Evolutionary conservation across 2,797 vertebrate species (phyloP).

Genomic region (Ctenochaetus hawaiiensis): DNA sequence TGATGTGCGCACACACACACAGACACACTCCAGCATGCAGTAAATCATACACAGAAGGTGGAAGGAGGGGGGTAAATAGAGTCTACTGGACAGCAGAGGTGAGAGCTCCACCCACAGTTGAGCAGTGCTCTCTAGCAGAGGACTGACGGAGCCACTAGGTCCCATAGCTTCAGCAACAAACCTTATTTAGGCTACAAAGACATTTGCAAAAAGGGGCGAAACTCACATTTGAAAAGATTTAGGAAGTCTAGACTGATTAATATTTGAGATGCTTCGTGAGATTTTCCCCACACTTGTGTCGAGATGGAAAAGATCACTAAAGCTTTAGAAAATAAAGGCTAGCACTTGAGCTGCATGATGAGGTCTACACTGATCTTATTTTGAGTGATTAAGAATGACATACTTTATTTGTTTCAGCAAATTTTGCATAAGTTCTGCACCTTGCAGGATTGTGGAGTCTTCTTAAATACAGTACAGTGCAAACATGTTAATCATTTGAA

Average conservation of each 20-base stretch:
- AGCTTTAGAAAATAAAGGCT: not conserved
- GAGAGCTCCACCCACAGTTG: constrained; percentile 50
- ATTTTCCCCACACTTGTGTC: not conserved
- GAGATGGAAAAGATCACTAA: not conserved
- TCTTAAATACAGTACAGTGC: not conserved
- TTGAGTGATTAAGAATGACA: not conserved
- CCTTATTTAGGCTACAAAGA: not conserved
- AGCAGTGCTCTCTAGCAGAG: constrained; percentile 60
- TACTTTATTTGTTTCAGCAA: not conserved
- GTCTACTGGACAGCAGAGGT: constrained; percentile 45
- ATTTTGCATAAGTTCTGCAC: not conserved
- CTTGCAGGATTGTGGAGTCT: not conserved
- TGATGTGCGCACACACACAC: not conserved
- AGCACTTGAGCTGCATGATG: constrained; percentile 30
- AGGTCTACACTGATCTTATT: not conserved
- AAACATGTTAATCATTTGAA: not conserved
- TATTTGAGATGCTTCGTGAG: not conserved
- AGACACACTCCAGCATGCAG: constrained; percentile 57
- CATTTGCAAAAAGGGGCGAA: constrained; percentile 5
- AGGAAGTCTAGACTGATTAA: not conserved
- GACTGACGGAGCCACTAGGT: constrained; percentile 38
- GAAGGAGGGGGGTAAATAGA: constrained; percentile 42
- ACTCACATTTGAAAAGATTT: not conserved
- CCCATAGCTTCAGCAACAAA: not conserved
- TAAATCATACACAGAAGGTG: constrained; percentile 53